Conservation (phyloP, 2,113 vertebrate genomes). For the Onychostruthus taczanowskii region DNA sequence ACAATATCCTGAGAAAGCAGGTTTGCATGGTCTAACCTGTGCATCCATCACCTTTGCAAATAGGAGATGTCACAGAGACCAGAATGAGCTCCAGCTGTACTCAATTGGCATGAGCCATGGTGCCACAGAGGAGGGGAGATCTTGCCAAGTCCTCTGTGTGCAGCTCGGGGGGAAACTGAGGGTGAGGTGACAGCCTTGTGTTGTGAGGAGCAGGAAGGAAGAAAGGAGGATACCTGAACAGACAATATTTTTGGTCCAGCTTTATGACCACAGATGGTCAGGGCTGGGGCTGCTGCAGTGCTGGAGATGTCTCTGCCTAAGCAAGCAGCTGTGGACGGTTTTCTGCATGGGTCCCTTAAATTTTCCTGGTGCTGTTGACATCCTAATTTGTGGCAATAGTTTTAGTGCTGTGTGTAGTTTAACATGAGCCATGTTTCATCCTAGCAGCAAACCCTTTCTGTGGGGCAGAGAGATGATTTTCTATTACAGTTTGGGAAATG, state of each 20-base stretch:
- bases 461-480: not conserved
- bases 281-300: not conserved
- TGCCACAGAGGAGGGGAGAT: not conserved
- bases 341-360: not conserved
- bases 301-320: not conserved
- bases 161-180: fast-evolving
- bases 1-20: not conserved
- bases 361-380: not conserved
- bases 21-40: not conserved
- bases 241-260: not conserved
- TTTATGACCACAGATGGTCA: not conserved
- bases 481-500: not conserved
- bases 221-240: not conserved
- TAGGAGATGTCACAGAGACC: not conserved
- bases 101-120: not conserved
- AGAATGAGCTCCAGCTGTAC: not conserved
- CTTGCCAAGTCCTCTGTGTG: not conserved
- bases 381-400: not conserved
- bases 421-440: fast-evolving
- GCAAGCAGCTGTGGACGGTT: not conserved
- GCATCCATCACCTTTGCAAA: not conserved
- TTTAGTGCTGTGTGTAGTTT: not conserved
- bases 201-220: not conserved
- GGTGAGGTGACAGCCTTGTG: not conserved
- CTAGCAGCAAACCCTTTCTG: not conserved